Evolutionary conservation across 1,140 invertebrate genomes (phyloP), one percentile per base, ranked within the genome.

Genomic region (Colletes gigas): DNA sequence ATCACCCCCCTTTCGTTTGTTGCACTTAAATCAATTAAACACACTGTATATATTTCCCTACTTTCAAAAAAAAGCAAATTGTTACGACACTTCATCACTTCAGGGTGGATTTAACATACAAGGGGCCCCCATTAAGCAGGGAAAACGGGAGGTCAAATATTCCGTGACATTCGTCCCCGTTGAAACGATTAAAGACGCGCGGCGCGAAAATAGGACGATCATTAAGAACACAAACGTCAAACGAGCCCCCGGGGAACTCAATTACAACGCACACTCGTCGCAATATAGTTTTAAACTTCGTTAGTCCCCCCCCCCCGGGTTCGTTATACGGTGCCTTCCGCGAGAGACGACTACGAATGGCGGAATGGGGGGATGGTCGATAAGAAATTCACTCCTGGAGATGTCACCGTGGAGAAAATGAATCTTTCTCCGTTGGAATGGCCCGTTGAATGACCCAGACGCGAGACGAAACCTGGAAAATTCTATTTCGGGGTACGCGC

Each of bases 151-250:
- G n/a, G n/a, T n/a, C n/a, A n/a, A n/a, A n/a, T n/a, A n/a, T n/a
- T n/a, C n/a, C n/a, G n/a, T n/a, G n/a, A n/a, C n/a, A n/a, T n/a
- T n/a, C n/a, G n/a, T n/a, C n/a, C n/a, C n/a, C n/a, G n/a, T n/a
- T n/a, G n/a, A 50, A 30, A 7, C 41, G 66, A 62, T 77, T 69
- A 41, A 69, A 60, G 44, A 9, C 12, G 41, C n/a, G n/a, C n/a
- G n/a, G n/a, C n/a, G n/a, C 44, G 44, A 21, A 68, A 60, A 50
- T 59, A n/a, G 44, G 21, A 50, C 55, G 66, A 69, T 69, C 55
- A 41, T 69, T 60, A 69, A 68, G 21, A 77, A 41, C 47, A 41
- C 72, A 74, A 69, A 19, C 44, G n/a, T 74, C 75, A 62, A 69
- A 77, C 55, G 44, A 69, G n/a, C n/a, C 39, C 41, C 74, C 60